A percentile compares a stretch with the other conserved stretches of the same genome.
These are phyloP conservation scores for Paramormyrops kingsleyae DNA, from an alignment of 2,113 vertebrate genomes.

Conservation along the genomic window DNA sequence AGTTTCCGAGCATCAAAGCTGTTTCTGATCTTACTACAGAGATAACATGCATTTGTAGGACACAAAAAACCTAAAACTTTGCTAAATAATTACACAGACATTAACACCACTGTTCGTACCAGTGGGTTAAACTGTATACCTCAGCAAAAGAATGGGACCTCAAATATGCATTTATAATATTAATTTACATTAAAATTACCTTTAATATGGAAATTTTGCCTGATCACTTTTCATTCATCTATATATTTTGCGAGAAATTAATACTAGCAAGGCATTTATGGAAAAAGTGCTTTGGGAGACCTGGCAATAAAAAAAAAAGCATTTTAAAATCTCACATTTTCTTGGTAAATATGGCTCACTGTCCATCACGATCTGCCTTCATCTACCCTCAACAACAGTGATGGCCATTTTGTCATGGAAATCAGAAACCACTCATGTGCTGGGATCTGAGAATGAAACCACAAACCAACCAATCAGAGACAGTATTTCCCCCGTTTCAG, in stretches of 20 bases:
- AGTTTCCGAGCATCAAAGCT: background rate
- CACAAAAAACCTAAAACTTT: background rate
- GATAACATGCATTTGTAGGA: background rate
- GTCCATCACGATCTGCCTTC: slow-evolving; percentile 15
- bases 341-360: slow-evolving; percentile 17
- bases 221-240: background rate
- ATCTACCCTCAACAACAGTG: background rate
- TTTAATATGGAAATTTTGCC: background rate
- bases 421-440: background rate
- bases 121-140: background rate
- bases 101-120: background rate
- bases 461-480: background rate
- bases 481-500: background rate
- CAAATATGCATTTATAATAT: background rate
- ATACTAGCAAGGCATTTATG: slow-evolving; percentile 46
- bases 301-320: slow-evolving; percentile 15
- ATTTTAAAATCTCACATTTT: slow-evolving; percentile 20
- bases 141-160: background rate
- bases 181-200: background rate
- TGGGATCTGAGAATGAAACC: background rate
- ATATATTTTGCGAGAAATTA: slow-evolving; percentile 25
- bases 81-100: background rate
- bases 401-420: background rate
- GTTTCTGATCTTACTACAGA: background rate
- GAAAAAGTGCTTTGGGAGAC: slow-evolving; percentile 49